Evolutionary conservation across 1,140 invertebrate genomes (phyloP).

Genomic region (Anagrus nilaparvatae): DNA sequence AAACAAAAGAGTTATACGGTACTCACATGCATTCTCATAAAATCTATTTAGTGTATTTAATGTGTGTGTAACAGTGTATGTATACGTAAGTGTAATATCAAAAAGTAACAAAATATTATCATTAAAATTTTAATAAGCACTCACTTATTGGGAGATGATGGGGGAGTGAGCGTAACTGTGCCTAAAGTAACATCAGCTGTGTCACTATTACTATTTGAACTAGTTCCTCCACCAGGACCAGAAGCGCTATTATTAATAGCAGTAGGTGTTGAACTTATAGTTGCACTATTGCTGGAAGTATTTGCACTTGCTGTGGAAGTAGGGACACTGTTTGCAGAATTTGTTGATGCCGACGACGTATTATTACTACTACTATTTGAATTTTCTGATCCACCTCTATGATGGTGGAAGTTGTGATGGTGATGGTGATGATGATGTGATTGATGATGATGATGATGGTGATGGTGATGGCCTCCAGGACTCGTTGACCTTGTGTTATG

Average conservation of each 20-base stretch:
- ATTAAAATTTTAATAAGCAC: too few species aligned
- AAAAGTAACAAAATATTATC: too few species aligned
- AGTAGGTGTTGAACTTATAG: slow-evolving; percentile 21
- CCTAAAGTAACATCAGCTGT: slow-evolving; percentile 38
- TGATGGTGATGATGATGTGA: slow-evolving; percentile 19
- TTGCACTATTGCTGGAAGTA: slow-evolving; percentile 20
- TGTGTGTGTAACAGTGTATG: too few species aligned
- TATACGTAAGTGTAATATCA: too few species aligned
- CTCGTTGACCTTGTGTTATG: slow-evolving; percentile 34
- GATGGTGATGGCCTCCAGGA: slow-evolving; percentile 26
- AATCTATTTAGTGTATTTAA: too few species aligned
- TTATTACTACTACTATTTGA: too few species aligned
- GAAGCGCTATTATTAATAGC: slow-evolving; percentile 39
- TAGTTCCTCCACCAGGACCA: slow-evolving; percentile 16
- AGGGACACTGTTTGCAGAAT: slow-evolving; percentile 15
- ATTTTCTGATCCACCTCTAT: too few species aligned
- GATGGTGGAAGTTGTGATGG: background rate
- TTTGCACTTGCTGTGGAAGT: slow-evolving; percentile 17
- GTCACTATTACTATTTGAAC: slow-evolving; percentile 6
- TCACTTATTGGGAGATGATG: slow-evolving; percentile 52
- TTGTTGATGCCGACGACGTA: too few species aligned
- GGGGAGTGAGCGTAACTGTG: slow-evolving; percentile 46
- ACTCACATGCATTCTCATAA: too few species aligned
- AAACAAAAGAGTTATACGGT: too few species aligned
- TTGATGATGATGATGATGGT: slow-evolving; percentile 17